phyloP scores from a whole-genome alignment of 2,888 invertebrate species.

The Notodonta ziczac region DNA sequence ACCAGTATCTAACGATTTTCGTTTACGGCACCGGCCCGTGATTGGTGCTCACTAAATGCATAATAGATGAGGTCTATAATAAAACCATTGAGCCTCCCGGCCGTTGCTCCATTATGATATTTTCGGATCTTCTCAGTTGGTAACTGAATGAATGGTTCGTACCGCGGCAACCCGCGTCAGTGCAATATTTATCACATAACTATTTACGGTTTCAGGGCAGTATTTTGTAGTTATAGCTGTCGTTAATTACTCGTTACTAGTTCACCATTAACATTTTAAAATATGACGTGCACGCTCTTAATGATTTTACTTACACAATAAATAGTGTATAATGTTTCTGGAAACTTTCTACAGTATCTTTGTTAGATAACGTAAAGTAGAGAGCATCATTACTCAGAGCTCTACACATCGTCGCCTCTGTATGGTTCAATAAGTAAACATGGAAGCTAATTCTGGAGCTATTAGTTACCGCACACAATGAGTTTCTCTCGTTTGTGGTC shows the following conservation, averaged over 20 bases:
- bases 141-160: slow-evolving; percentile 51
- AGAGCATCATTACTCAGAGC: slow-evolving; percentile 40
- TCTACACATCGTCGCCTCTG: slow-evolving; percentile 26
- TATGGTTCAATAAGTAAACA: slow-evolving; percentile 39
- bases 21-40: slow-evolving; percentile 58
- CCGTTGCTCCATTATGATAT: slow-evolving; percentile 70
- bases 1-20: slow-evolving; percentile 69
- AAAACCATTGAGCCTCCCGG: slow-evolving; percentile 67
- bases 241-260: slow-evolving; percentile 34
- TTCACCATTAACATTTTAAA: slow-evolving; percentile 36
- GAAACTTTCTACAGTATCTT: slow-evolving; percentile 43
- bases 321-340: slow-evolving; percentile 47
- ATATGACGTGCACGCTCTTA: slow-evolving; percentile 35
- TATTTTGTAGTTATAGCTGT: slow-evolving; percentile 31
- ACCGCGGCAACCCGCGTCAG: slow-evolving; percentile 23
- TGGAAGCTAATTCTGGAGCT: slow-evolving; percentile 40
- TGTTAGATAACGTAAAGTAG: slow-evolving; percentile 34
- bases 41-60: slow-evolving; percentile 71
- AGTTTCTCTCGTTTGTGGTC: slow-evolving; percentile 15
- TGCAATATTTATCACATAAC: slow-evolving; percentile 42
- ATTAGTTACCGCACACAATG: slow-evolving; percentile 36
- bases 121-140: slow-evolving; percentile 60
- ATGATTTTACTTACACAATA: slow-evolving; percentile 44
- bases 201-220: slow-evolving; percentile 36
- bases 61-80: slow-evolving; percentile 79